Evolutionary conservation across 2,888 invertebrate species (phyloP).

Genomic region (Hylaea fasciaria): DNA sequence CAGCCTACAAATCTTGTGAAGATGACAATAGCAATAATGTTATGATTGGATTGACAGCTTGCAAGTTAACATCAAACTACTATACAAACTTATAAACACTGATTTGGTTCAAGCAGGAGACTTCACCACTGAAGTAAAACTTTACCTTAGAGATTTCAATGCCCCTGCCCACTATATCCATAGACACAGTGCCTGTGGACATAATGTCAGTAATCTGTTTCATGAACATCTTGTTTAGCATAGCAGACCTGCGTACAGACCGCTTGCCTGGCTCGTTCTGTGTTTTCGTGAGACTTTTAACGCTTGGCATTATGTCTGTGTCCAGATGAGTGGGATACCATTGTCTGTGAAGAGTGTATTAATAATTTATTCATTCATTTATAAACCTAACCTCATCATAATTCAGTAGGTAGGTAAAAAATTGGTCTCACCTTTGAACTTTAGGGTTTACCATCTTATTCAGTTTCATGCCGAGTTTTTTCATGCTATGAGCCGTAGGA

Average conservation of each 20-base stretch:
- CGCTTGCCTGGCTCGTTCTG: constrained; percentile 81
- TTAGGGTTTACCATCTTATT: constrained; percentile 76
- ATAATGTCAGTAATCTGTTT: constrained; percentile 91
- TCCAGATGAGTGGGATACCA: constrained; percentile 64
- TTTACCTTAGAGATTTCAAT: constrained; percentile 89
- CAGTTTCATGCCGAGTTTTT: constrained; percentile 73
- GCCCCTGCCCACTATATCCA: constrained; percentile 86
- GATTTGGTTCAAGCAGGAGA: too few relatives aligned
- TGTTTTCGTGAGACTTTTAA: constrained; percentile 74
- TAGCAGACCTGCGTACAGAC: constrained; percentile 85
- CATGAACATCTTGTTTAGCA: constrained; percentile 93
- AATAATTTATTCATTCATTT: background rate
- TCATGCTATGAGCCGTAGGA: constrained; percentile 53
- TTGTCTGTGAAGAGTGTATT: constrained; percentile 60
- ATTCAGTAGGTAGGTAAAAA: background rate
- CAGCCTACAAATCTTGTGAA: too few relatives aligned
- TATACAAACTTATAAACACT: too few relatives aligned
- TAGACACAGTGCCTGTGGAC: constrained; percentile 88
- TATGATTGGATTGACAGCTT: too few relatives aligned
- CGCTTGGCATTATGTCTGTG: constrained; percentile 58
- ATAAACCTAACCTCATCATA: constrained; percentile 27
- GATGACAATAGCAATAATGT: too few relatives aligned
- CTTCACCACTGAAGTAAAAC: too few relatives aligned
- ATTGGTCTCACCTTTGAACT: constrained; percentile 59
- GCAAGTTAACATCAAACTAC: too few relatives aligned